These are phyloP conservation scores for Ladona fulva DNA, from an alignment of 1,140 invertebrate species.

Conservation along the genomic window DNA sequence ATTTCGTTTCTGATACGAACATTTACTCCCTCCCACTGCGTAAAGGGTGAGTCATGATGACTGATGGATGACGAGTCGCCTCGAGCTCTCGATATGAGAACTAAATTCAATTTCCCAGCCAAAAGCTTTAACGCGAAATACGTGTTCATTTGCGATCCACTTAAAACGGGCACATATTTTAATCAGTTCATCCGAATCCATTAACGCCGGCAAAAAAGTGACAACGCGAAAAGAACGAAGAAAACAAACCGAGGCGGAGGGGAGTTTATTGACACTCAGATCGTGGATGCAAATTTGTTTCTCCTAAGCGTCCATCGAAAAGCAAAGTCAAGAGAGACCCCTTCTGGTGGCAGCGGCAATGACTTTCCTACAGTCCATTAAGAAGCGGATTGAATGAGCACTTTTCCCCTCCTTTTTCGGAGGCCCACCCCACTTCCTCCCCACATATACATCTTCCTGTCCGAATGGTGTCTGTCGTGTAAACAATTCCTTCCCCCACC, in stretches of 20 bases:
- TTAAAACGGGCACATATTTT: background rate
- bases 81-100: no score
- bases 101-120: no score
- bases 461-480: no score
- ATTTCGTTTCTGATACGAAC: no score
- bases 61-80: no score
- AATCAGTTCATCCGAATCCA: background rate
- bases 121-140: no score
- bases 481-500: no score
- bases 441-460: no score
- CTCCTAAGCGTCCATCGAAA: background rate
- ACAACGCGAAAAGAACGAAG: background rate
- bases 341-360: background rate
- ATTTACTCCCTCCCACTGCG: no score
- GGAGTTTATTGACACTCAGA: background rate
- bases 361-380: background rate
- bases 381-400: conserved; percentile 3
- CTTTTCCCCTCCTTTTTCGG: background rate
- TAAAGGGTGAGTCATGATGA: no score
- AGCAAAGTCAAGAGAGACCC: background rate
- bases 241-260: background rate
- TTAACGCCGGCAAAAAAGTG: background rate
- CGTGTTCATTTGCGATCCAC: background rate
- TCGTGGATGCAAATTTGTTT: background rate
- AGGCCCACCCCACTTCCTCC: no score